A percentile compares a stretch with the other conserved stretches of the same genome.
Conservation (phyloP, 1,140 invertebrate species). For the Leptoteleia sp. region DNA sequence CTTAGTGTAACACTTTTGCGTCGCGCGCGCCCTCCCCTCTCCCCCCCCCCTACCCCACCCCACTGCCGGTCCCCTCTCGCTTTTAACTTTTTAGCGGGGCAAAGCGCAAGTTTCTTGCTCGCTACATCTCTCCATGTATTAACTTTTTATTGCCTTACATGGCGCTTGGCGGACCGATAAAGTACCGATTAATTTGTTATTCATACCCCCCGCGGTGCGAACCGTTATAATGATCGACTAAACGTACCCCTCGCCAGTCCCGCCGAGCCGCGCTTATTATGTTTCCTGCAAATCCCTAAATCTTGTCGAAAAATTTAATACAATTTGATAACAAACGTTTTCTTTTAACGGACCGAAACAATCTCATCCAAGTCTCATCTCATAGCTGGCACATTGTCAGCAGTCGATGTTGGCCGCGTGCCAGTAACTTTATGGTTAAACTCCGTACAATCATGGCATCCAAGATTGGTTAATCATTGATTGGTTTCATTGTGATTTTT, state of each 20-base stretch:
- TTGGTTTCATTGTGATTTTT: slow-evolving; percentile 43
- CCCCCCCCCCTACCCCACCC: too few relatives aligned
- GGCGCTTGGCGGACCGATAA: slow-evolving; percentile 5
- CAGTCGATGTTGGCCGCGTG: slow-evolving; percentile 3
- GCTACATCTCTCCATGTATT: slow-evolving; percentile 36
- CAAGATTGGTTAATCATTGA: slow-evolving; percentile 32
- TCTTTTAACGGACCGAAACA: slow-evolving; percentile 14
- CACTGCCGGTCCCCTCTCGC: slow-evolving; percentile 6
- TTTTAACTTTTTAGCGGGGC: slow-evolving; percentile 55
- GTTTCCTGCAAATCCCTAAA: slow-evolving; percentile 1
- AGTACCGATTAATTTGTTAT: slow-evolving; percentile 32
- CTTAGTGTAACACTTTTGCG: too few relatives aligned
- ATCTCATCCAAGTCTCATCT: slow-evolving; percentile 34
- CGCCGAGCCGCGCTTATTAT: slow-evolving; percentile 13
- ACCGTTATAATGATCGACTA: slow-evolving; percentile 2
- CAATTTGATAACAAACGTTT: slow-evolving; percentile 34
- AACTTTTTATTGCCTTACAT: slow-evolving; percentile 48
- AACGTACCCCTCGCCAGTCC: neutral
- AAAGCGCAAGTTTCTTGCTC: slow-evolving; percentile 48
- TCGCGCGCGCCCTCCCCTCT: too few relatives aligned
- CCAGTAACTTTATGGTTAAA: slow-evolving; percentile 33
- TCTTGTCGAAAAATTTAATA: slow-evolving; percentile 14
- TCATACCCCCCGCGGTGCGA: neutral
- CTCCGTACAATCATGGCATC: slow-evolving; percentile 32
- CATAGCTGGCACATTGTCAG: slow-evolving; percentile 49